Base-by-base conservation (phyloP, 2,797 vertebrate species). In the Apogon talboti region DNA sequence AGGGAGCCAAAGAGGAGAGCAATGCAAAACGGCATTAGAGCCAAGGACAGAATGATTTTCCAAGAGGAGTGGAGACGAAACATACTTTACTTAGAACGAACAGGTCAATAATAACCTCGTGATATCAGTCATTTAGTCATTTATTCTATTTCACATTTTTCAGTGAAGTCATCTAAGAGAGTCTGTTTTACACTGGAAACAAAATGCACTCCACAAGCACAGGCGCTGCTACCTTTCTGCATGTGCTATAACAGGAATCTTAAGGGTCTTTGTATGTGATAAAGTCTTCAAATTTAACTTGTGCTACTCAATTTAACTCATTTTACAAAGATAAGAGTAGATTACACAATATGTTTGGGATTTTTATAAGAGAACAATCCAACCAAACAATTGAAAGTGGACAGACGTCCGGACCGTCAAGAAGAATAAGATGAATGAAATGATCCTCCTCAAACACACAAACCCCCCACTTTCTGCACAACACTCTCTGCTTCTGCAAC, bases 1-100 rank as follows among this genome's bases (percentile, higher is more conserved):
- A 79, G 75, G 84, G 85, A 90, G 85, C 80, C 82, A 88, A 81
- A 87, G 85, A 90, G 86, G 83, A 85, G 80, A 85, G 87, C 78
- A 53, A 90, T 91, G 89, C 84, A 87, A 88, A 90, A 81, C 38
- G 48, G 70, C 76, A 73, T 83, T 58, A 70, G 55, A 84, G 88
- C 83, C 88, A 87, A 91, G 90, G 89, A 90, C 88, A 65, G 79
- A 81, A 53, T 67, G 74, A 85, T 79, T 86, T 85, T 85, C 75
- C 48, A 62, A 58, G 65, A 73, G 55, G 66, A 81, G 71, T 33
- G 54, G 58, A 83, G 62, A 85, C 33, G 24, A 71, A 76, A 79
- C 71, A 71, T 66, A 80, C 76, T 66, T 78, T 81, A 35, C 66
- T 80, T 15, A 55, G 61, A 76, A 84, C 0, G 1, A 79, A 67